A percentile compares a stretch with the other conserved stretches of the same genome.
Evolutionary conservation across 2,888 invertebrate species (phyloP).

Genomic region (Epiperipatus broadwayi): DNA sequence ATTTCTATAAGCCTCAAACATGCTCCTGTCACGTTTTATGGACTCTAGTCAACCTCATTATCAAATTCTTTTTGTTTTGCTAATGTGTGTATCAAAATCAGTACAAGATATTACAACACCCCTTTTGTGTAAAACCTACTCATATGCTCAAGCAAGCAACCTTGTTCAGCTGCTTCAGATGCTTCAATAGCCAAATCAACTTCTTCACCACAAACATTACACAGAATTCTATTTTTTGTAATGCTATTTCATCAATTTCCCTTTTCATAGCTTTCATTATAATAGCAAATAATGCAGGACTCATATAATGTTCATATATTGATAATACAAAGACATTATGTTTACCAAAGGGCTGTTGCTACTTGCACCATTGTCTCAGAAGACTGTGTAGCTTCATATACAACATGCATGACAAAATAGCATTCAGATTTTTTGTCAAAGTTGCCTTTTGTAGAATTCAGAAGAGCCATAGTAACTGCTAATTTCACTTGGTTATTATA

Average conservation of each 20-base stretch:
- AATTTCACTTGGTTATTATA: too few relatives aligned
- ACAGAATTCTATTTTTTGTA: slow-evolving; percentile 99
- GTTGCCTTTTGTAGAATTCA: too few relatives aligned
- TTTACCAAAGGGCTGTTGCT: too few relatives aligned
- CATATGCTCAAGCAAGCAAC: slow-evolving; percentile 77
- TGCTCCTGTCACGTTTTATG: slow-evolving; percentile 95
- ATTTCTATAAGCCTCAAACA: slow-evolving; percentile 92
- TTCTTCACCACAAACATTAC: slow-evolving; percentile 97
- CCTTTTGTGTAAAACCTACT: slow-evolving; percentile 96
- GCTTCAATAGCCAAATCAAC: slow-evolving; percentile 85
- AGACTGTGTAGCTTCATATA: too few relatives aligned
- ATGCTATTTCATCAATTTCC: slow-evolving; percentile 77
- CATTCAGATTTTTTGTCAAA: too few relatives aligned
- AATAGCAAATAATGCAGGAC: too few relatives aligned
- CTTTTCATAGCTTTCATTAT: slow-evolving; percentile 97
- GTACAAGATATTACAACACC: slow-evolving; percentile 80
- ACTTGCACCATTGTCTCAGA: too few relatives aligned
- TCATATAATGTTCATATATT: too few relatives aligned
- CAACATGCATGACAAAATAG: too few relatives aligned
- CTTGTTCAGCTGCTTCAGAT: slow-evolving; percentile 74
- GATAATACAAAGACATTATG: too few relatives aligned
- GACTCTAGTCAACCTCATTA: slow-evolving; percentile 98
- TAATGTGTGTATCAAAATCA: slow-evolving; percentile 74
- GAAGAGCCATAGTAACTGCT: too few relatives aligned
- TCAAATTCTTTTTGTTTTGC: slow-evolving; percentile 93